phyloP scores from a whole-genome alignment of 2,797 vertebrate genomes.

The Enteromius viviparus region DNA sequence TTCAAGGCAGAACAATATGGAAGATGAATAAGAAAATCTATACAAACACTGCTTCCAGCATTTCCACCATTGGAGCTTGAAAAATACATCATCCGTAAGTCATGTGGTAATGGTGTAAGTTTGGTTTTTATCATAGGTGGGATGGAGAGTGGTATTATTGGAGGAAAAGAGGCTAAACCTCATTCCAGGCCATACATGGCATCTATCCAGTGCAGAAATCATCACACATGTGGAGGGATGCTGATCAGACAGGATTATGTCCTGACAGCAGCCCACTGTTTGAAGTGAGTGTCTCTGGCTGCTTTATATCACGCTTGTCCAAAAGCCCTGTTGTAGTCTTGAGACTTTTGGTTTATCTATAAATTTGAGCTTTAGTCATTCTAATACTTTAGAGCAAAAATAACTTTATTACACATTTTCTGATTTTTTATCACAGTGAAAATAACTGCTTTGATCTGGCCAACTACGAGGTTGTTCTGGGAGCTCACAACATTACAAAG shows the following conservation, averaged over 20 bases:
- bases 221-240: slow-evolving; percentile 68
- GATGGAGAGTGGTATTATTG: slow-evolving; percentile 64
- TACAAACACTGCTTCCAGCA: not conserved
- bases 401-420: not conserved
- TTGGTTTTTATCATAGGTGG: slow-evolving; percentile 60
- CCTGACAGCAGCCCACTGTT: slow-evolving; percentile 72
- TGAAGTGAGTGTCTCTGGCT: slow-evolving; percentile 48
- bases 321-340: not conserved
- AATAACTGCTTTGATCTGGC: too few relatives aligned
- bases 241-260: slow-evolving; percentile 70
- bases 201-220: slow-evolving; percentile 59
- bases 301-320: not conserved
- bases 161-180: slow-evolving; percentile 63
- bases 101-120: not conserved
- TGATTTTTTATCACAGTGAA: not conserved
- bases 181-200: slow-evolving; percentile 78
- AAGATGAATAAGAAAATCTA: slow-evolving; percentile 43
- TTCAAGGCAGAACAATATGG: slow-evolving; percentile 48
- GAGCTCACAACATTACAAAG: slow-evolving; percentile 67
- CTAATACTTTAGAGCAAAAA: not conserved
- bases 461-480: slow-evolving; percentile 68
- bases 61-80: too few relatives aligned
- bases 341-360: not conserved
- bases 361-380: not conserved
- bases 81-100: not conserved